A percentile compares a stretch with the other conserved stretches of the same genome.
These are phyloP conservation scores for Seriola dumerili DNA, from an alignment of 2,113 vertebrate species.

Conservation along the genomic window DNA sequence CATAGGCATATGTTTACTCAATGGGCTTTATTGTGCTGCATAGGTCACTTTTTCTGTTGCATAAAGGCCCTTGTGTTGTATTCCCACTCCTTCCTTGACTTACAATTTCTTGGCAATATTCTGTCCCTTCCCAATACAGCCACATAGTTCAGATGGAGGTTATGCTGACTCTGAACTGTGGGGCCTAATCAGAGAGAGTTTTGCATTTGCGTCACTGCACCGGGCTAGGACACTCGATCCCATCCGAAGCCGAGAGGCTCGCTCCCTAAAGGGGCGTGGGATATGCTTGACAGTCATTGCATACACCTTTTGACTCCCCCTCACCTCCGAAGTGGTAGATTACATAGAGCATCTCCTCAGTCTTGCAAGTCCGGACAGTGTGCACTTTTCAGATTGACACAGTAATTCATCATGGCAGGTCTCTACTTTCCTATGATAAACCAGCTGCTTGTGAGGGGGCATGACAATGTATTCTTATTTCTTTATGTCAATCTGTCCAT, in stretches of 20 bases:
- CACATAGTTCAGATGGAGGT: slow-evolving; percentile 46
- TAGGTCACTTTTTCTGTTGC: slow-evolving; percentile 20
- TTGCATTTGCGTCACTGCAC: slow-evolving; percentile 64
- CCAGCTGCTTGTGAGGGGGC: slow-evolving; percentile 43
- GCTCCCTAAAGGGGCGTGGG: neutral
- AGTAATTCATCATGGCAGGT: slow-evolving; percentile 68
- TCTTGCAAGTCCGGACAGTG: slow-evolving; percentile 33
- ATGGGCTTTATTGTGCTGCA: neutral
- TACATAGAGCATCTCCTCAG: slow-evolving; percentile 14
- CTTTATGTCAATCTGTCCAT: slow-evolving; percentile 30
- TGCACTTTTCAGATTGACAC: slow-evolving; percentile 48
- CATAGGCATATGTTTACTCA: slow-evolving; percentile 11
- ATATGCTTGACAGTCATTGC: slow-evolving; percentile 66
- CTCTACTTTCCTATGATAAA: slow-evolving; percentile 53
- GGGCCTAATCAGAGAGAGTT: slow-evolving; percentile 60
- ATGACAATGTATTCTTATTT: slow-evolving; percentile 33
- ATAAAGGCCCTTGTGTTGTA: slow-evolving; percentile 22
- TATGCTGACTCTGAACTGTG: slow-evolving; percentile 55
- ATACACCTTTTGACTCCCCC: slow-evolving; percentile 61
- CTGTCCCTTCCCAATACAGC: slow-evolving; percentile 52
- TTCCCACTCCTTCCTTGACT: slow-evolving; percentile 21
- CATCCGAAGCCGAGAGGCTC: slow-evolving; percentile 20
- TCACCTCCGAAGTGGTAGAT: slow-evolving; percentile 55
- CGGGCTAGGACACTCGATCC: slow-evolving; percentile 28
- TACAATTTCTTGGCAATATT: slow-evolving; percentile 31